These are phyloP conservation scores for Pionites leucogaster DNA, from an alignment of 2,113 vertebrate species.

Conservation along the genomic window DNA sequence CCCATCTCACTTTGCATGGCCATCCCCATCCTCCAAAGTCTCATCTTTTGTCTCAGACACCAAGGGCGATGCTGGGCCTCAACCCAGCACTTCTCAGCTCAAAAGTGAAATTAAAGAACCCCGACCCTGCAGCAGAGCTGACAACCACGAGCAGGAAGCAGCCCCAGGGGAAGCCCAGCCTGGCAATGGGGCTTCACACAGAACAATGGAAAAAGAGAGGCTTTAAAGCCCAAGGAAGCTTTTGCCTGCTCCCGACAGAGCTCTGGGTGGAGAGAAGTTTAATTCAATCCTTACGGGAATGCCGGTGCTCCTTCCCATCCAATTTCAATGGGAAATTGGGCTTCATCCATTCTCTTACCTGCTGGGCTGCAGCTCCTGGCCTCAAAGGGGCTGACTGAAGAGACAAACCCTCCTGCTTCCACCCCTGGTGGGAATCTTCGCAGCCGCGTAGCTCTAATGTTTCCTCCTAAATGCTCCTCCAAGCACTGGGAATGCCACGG, in stretches of 20 bases:
- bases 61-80: not conserved
- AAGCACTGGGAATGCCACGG: not conserved
- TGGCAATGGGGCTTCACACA: not conserved
- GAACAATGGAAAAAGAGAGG: not conserved
- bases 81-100: not conserved
- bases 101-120: not conserved
- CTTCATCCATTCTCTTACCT: not conserved
- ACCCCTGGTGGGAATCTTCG: not conserved
- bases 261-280: not conserved
- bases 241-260: not conserved
- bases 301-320: not conserved
- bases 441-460: rapidly evolving
- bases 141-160: not conserved
- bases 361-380: not conserved
- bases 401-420: not conserved
- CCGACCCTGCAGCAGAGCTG: not conserved
- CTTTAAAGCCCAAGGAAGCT: not conserved
- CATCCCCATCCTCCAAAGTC: not conserved
- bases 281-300: not conserved
- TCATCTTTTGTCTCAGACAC: not conserved
- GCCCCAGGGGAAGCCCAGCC: not conserved
- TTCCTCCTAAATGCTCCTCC: not conserved
- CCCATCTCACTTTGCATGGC: not conserved
- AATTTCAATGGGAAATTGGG: not conserved
- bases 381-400: rapidly evolving